Evolutionary conservation across 2,888 invertebrate species (phyloP).

Genomic region (Drosophila melanosoma): DNA sequence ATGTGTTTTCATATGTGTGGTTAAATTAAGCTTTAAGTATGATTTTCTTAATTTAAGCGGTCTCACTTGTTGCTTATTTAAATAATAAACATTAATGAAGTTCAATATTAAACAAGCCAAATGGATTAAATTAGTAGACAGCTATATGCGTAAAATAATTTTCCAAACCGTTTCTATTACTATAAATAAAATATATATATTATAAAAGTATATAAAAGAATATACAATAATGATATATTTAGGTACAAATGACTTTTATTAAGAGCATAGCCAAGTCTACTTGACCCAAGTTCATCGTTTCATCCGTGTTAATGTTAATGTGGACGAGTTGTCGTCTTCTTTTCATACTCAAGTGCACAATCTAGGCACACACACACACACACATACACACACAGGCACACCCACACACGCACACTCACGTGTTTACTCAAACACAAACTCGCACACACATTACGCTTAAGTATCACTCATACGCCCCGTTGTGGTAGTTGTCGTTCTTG

Average conservation of each 20-base stretch:
- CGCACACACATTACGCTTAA: conserved; percentile 51
- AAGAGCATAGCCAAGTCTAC: conserved; percentile 31
- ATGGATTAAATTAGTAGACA: background rate
- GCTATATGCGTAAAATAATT: too few species aligned
- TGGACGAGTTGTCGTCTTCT: conserved; percentile 62
- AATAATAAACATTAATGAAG: background rate
- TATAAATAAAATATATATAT: background rate
- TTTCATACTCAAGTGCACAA: conserved; percentile 66
- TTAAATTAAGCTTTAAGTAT: background rate
- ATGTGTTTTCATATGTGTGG: background rate
- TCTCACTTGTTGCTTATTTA: too few species aligned
- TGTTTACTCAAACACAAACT: background rate
- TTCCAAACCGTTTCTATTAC: background rate
- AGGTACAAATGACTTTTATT: too few species aligned
- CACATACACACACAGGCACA: conserved; percentile 14
- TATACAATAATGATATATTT: too few species aligned
- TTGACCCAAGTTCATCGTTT: background rate
- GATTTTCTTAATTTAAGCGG: rapidly evolving
- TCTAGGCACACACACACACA: conserved; percentile 54
- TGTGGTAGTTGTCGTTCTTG: conserved; percentile 31
- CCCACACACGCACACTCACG: background rate
- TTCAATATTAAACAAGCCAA: too few species aligned
- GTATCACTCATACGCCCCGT: conserved; percentile 77
- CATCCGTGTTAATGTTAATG: conserved; percentile 57
- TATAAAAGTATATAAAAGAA: background rate